Conservation (phyloP, 2,113 vertebrate species). For the Cebidichthys violaceus region DNA sequence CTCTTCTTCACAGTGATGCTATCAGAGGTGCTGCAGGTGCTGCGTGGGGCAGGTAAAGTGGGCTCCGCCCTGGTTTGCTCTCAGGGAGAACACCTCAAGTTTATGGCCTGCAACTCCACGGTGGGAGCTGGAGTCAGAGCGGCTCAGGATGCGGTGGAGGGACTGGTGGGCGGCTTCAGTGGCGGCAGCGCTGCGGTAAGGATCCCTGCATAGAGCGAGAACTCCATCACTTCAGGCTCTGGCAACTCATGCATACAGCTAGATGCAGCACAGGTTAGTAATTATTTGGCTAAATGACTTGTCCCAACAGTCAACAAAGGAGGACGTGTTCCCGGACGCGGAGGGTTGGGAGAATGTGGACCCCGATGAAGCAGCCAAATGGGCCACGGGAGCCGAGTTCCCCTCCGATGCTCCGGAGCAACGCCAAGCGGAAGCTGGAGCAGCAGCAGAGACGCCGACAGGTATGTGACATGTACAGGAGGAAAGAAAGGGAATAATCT, state of each 20-base stretch:
- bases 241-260: neutral
- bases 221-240: neutral
- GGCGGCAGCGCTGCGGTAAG: slow-evolving; percentile 58
- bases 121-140: slow-evolving; percentile 75
- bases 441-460: slow-evolving; percentile 35
- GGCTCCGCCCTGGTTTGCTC: slow-evolving; percentile 77
- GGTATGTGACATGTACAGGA: slow-evolving; percentile 33
- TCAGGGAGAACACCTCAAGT: slow-evolving; percentile 81
- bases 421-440: slow-evolving; percentile 41
- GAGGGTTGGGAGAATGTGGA: slow-evolving; percentile 81
- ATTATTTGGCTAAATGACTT: neutral
- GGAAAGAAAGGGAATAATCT: slow-evolving; percentile 3
- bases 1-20: slow-evolving; percentile 67
- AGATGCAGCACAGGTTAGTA: neutral
- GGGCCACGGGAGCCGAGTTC: slow-evolving; percentile 72
- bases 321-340: slow-evolving; percentile 77
- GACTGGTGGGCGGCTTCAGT: slow-evolving; percentile 67
- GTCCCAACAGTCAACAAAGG: slow-evolving; percentile 61
- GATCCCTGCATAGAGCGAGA: neutral
- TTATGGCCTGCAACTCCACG: slow-evolving; percentile 79
- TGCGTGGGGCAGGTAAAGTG: slow-evolving; percentile 84
- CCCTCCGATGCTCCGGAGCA: slow-evolving; percentile 24
- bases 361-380: slow-evolving; percentile 78
- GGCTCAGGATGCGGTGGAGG: slow-evolving; percentile 73
- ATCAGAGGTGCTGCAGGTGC: slow-evolving; percentile 80